A percentile compares a stretch with the other conserved stretches of the same genome.
phyloP scores from a whole-genome alignment of 2,113 vertebrate species.

The Micronisus gabar region DNA sequence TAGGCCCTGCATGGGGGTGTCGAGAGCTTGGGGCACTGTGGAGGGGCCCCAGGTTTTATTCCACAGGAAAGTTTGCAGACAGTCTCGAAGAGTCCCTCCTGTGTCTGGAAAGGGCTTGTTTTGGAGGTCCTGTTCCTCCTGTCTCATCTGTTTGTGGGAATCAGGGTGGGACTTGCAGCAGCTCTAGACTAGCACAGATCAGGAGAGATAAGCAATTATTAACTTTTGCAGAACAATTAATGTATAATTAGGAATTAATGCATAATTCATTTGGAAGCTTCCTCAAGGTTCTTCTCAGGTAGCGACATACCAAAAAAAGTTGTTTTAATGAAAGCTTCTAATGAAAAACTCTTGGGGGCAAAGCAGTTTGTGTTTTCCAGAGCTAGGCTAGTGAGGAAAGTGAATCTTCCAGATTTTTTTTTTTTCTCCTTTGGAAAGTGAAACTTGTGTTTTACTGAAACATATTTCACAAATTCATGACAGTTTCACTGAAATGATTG shows the following conservation, averaged over 20 bases:
- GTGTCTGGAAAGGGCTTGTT: accelerated
- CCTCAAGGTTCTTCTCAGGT: neutral
- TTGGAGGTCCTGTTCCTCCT: neutral
- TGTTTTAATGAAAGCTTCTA: neutral
- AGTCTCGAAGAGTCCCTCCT: neutral
- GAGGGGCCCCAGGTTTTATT: neutral
- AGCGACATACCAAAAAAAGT: neutral
- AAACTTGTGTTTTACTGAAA: neutral
- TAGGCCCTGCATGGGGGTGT: accelerated
- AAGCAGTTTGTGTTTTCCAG: neutral
- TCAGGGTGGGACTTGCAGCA: neutral
- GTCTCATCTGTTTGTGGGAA: neutral
- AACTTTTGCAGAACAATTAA: neutral
- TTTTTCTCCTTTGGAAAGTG: neutral
- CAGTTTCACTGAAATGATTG: neutral
- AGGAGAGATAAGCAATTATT: neutral
- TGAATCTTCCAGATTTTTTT: neutral
- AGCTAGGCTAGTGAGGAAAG: neutral
- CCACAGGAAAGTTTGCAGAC: accelerated
- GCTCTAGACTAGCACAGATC: neutral
- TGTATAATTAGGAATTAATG: neutral
- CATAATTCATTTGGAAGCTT: neutral
- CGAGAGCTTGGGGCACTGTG: accelerated
- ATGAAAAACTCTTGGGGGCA: neutral
- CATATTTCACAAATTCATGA: neutral